phyloP scores from a whole-genome alignment of 2,888 invertebrate species.

The Lissonota sp. region DNA sequence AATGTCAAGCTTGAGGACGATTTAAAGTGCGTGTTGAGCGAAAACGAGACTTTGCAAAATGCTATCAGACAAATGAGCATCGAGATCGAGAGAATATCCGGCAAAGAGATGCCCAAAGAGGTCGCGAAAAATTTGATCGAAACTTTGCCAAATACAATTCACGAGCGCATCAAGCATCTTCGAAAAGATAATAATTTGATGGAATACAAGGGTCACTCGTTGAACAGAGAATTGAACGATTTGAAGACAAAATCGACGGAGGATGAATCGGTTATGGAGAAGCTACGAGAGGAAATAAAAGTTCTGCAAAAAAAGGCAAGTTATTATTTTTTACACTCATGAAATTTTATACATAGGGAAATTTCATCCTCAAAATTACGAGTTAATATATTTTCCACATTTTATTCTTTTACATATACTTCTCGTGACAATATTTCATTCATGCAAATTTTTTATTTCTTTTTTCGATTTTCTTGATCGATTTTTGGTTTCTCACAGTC shows the following conservation, averaged over 20 bases:
- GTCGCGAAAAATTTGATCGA: constrained; percentile 35
- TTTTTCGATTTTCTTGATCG: neutral
- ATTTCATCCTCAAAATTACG: no score
- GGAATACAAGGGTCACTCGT: constrained; percentile 11
- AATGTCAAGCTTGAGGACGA: constrained; percentile 67
- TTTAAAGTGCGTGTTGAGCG: constrained; percentile 60
- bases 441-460: neutral
- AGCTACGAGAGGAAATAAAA: constrained; percentile 48
- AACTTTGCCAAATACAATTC: constrained; percentile 49
- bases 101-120: constrained; percentile 16
- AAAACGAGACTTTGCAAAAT: constrained; percentile 67
- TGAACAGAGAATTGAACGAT: constrained; percentile 40
- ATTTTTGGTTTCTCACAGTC: constrained; percentile 15
- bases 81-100: constrained; percentile 59
- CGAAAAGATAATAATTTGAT: constrained; percentile 17
- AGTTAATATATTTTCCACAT: neutral
- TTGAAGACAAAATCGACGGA: constrained; percentile 50
- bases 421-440: neutral
- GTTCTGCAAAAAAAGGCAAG: constrained; percentile 51
- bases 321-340: neutral
- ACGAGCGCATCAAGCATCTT: constrained; percentile 42
- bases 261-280: constrained; percentile 43
- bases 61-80: constrained; percentile 54
- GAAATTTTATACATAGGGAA: no score
- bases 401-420: neutral